phyloP scores from a whole-genome alignment of 2,888 invertebrate genomes.

The Sericinus montela region DNA sequence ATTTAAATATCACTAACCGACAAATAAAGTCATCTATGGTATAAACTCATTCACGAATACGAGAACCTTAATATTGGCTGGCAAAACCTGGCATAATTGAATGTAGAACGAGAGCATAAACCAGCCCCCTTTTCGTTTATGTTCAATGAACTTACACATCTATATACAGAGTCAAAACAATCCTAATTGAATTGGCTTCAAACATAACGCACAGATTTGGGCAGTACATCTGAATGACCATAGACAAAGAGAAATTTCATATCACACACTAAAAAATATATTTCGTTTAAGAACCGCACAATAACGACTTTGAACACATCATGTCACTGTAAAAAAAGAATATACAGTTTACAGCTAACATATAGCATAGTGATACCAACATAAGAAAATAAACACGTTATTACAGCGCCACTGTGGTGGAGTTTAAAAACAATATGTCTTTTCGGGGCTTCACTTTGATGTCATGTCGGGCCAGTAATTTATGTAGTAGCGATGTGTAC shows the following conservation, averaged over 20 bases:
- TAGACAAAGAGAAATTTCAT: neutral
- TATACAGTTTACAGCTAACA: neutral
- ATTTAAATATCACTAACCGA: too few species aligned
- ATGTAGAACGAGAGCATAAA: too few species aligned
- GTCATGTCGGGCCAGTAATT: slow-evolving; percentile 99
- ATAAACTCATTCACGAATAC: too few species aligned
- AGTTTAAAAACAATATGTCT: neutral
- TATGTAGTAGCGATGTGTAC: slow-evolving; percentile 95
- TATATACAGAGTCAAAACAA: slow-evolving; percentile 1
- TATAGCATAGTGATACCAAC: neutral
- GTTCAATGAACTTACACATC: neutral
- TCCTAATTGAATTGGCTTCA: neutral
- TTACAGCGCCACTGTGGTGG: neutral
- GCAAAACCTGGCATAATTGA: too few species aligned
- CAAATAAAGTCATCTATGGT: too few species aligned
- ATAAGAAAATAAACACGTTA: neutral
- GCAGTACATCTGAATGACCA: neutral
- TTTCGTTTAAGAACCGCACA: too few species aligned
- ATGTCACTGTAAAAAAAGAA: neutral
- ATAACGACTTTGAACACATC: neutral
- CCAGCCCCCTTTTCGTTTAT: too few species aligned
- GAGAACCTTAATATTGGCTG: too few species aligned
- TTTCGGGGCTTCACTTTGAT: slow-evolving; percentile 80
- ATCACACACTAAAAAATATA: neutral
- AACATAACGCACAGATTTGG: neutral